Base-by-base conservation (phyloP, 2,888 invertebrate genomes). In the Acrobasis suavella region DNA sequence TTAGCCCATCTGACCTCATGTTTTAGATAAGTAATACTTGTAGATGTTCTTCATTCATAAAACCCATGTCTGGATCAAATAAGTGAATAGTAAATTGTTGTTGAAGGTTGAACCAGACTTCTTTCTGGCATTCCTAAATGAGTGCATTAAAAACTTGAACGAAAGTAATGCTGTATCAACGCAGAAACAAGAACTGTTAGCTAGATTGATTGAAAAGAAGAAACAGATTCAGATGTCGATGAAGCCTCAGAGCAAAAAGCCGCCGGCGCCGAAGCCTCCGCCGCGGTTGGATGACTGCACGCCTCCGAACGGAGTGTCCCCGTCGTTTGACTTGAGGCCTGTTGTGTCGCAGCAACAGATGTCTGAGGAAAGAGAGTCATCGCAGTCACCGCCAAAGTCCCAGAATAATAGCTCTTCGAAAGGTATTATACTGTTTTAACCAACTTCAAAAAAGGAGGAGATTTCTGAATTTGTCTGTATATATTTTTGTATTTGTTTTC, bases 61-160 rank as follows among this genome's bases (percentile, higher is more conserved):
- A n/a, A n/a, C n/a, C n/a, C n/a, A n/a, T n/a, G n/a, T n/a, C n/a
- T n/a, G n/a, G n/a, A n/a, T n/a, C n/a, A n/a, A n/a, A n/a, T n/a
- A n/a, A n/a, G n/a, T 46, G 46, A 46, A 12, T 1, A 52, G 14
- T 51, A 49, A 17, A 61, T 65, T 58, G 32, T 49, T 55, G 64
- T 75, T 78, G 17, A 74, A 95, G 95, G 95, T 95, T 64, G 94
- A 95, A 69, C 95, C 96, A 15, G 95, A 95, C 73, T 96, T 95
- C 78, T 93, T 95, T 78, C 87, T 96, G 54, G 93, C 94, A 67
- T 97, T 96, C 78, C 80, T 97, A 46, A 95, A 95, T 69, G 95
- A 95, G 67, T 95, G 95, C 70, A 93, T 96, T 72, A 93, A 92
- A 77, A 93, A 78, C 75, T 86, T 94, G 72, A 94, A 75, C 85